Evolutionary conservation across 2,888 invertebrate genomes (phyloP).

Genomic region (Eremobia ochroleuca): DNA sequence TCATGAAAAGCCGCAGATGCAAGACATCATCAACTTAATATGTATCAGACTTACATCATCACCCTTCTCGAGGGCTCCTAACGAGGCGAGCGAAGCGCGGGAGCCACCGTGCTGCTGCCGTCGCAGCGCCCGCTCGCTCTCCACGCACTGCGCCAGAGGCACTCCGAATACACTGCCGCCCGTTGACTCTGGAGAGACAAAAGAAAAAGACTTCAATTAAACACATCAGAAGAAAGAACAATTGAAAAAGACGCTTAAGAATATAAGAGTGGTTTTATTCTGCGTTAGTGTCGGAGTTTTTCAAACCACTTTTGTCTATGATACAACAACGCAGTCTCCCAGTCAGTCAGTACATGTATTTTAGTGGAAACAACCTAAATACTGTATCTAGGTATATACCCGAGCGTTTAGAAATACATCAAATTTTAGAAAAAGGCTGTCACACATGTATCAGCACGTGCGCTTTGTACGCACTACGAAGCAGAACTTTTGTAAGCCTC

Average conservation of each 20-base stretch:
- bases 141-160: slow-evolving; percentile 95
- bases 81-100: slow-evolving; percentile 94
- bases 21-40: background rate
- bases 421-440: background rate
- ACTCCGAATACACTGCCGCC: slow-evolving; percentile 95
- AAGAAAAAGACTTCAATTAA: background rate
- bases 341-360: no score
- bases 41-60: slow-evolving; percentile 89
- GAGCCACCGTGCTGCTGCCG: slow-evolving; percentile 91
- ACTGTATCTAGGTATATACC: background rate
- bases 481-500: background rate
- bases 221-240: background rate
- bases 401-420: background rate
- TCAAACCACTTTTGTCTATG: background rate
- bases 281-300: background rate
- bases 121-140: slow-evolving; percentile 92
- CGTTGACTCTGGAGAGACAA: slow-evolving; percentile 76
- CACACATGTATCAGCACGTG: background rate
- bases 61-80: slow-evolving; percentile 90
- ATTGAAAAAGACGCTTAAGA: background rate
- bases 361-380: background rate
- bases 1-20: no score
- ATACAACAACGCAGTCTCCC: background rate
- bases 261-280: background rate
- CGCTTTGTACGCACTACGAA: background rate